Conservation (phyloP, 2,113 vertebrate species). For the Leptobrachium leishanense region DNA sequence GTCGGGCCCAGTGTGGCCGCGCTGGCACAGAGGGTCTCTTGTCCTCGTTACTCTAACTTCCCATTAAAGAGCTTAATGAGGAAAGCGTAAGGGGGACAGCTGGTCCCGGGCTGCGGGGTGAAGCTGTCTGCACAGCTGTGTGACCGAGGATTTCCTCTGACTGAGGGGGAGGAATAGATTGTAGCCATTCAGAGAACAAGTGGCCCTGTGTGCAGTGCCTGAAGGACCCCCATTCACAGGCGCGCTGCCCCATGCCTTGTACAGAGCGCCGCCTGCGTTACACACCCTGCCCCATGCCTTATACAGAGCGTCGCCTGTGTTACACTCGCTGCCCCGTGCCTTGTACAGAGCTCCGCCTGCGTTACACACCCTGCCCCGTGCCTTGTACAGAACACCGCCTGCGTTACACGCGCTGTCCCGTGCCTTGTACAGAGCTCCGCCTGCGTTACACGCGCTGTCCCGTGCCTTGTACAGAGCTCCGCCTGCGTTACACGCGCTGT, state of each 20-base stretch:
- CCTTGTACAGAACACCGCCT: too few relatives aligned
- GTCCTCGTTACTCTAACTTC: not conserved
- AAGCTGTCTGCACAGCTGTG: conserved; percentile 56
- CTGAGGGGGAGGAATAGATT: conserved; percentile 51
- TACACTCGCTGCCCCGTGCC: too few relatives aligned
- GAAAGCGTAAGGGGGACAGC: conserved; percentile 49
- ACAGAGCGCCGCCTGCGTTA: conserved; percentile 27
- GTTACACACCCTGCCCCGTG: too few relatives aligned
- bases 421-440: too few relatives aligned
- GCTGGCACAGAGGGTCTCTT: conserved; percentile 2
- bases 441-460: too few relatives aligned
- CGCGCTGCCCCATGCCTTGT: conserved; percentile 5
- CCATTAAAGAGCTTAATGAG: conserved; percentile 4
- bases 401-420: too few relatives aligned
- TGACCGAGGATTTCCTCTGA: conserved; percentile 38
- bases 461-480: too few relatives aligned
- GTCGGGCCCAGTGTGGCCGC: not conserved
- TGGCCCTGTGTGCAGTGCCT: conserved; percentile 53
- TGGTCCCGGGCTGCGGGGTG: conserved; percentile 43
- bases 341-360: too few relatives aligned
- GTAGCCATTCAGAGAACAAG: conserved; percentile 59
- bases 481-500: too few relatives aligned
- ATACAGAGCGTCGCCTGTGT: too few relatives aligned
- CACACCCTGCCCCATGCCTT: conserved; percentile 8
- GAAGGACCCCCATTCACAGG: conserved; percentile 61